Conservation (phyloP, 2,113 vertebrate species). For the Ahaetulla prasina region DNA sequence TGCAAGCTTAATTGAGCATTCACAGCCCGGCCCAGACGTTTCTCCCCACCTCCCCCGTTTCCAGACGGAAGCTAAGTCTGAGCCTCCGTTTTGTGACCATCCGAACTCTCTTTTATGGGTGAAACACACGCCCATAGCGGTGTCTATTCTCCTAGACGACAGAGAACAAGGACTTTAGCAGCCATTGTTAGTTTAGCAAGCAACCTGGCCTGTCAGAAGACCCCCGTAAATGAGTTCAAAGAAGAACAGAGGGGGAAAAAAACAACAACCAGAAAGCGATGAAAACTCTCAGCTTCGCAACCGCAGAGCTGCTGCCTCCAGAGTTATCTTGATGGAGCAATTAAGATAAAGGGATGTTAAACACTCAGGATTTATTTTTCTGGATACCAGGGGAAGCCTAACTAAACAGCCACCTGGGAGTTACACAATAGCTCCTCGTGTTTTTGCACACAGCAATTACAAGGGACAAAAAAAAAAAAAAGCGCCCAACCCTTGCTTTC, state of each 20-base stretch:
- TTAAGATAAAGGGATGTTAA: background rate
- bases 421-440: background rate
- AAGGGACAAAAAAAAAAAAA: background rate
- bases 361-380: background rate
- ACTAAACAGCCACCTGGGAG: background rate
- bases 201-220: background rate
- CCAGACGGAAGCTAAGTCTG: background rate
- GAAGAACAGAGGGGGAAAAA: too few species aligned
- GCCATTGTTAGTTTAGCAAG: background rate
- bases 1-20: slow-evolving; percentile 65
- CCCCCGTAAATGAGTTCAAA: background rate
- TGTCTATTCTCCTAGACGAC: background rate
- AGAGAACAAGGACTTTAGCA: background rate
- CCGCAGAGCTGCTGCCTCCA: background rate
- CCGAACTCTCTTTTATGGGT: background rate
- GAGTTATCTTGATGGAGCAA: background rate
- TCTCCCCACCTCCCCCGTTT: background rate
- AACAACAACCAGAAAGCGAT: too few species aligned
- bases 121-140: background rate
- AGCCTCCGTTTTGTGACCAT: background rate
- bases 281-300: background rate
- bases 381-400: background rate
- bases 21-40: background rate
- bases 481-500: background rate
- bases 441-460: background rate